Evolutionary conservation across 1,140 invertebrate genomes (phyloP).

Genomic region (Macrobrachium nipponense): DNA sequence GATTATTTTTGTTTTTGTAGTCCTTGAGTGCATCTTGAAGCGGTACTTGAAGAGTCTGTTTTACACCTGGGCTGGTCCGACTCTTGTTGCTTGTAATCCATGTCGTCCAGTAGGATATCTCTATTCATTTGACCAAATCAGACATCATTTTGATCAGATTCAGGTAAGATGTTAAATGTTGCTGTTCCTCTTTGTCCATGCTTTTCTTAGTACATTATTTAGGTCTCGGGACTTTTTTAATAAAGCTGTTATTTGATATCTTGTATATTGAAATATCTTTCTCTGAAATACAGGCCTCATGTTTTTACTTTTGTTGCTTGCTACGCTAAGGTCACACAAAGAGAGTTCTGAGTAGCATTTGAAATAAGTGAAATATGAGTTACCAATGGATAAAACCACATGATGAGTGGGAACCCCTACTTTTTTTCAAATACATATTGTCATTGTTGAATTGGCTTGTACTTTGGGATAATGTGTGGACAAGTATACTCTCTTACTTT

Average conservation of each 20-base stretch:
- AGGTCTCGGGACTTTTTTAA: background rate
- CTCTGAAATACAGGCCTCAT: too few relatives aligned
- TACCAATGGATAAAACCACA: too few relatives aligned
- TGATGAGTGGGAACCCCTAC: too few relatives aligned
- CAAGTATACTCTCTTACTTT: too few relatives aligned
- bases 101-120: slow-evolving; percentile 44
- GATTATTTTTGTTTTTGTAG: slow-evolving; percentile 31
- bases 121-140: slow-evolving; percentile 40
- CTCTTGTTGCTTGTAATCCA: slow-evolving; percentile 59
- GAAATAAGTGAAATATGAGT: too few relatives aligned
- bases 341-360: too few relatives aligned
- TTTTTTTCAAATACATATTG: too few relatives aligned
- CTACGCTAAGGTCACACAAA: too few relatives aligned
- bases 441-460: too few relatives aligned
- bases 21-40: slow-evolving; percentile 51
- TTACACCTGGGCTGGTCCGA: slow-evolving; percentile 63
- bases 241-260: background rate
- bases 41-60: slow-evolving; percentile 25
- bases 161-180: slow-evolving; percentile 39
- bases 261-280: too few relatives aligned
- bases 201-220: background rate
- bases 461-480: too few relatives aligned
- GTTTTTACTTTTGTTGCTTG: too few relatives aligned
- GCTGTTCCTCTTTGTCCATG: background rate
- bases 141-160: slow-evolving; percentile 42